Evolutionary conservation across 2,888 invertebrate species (phyloP).

Genomic region (Pseudococcus viburni): DNA sequence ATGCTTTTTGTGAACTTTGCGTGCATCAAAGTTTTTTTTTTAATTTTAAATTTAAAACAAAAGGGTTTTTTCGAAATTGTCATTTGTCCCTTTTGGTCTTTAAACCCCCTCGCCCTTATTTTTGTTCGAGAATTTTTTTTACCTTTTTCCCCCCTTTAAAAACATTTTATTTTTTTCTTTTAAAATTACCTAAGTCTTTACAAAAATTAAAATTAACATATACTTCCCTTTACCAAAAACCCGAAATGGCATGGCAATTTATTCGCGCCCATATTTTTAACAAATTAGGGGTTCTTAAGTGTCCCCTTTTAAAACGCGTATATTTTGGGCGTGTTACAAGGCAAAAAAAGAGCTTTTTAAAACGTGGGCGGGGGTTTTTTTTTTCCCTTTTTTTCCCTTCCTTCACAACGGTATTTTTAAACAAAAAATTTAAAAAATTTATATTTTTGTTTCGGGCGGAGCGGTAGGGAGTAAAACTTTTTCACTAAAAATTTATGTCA

Average conservation of each 20-base stretch:
- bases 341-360: neutral
- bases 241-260: neutral
- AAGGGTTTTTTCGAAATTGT: slow-evolving; percentile 22
- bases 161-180: neutral
- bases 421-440: slow-evolving; percentile 21
- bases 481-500: neutral
- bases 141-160: neutral
- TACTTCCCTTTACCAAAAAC: neutral
- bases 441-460: neutral
- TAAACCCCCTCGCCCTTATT: neutral
- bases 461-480: neutral
- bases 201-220: neutral
- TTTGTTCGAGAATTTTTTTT: slow-evolving; percentile 12
- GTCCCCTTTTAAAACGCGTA: neutral
- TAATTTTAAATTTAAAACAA: slow-evolving; percentile 45
- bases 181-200: neutral
- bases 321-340: neutral
- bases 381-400: neutral
- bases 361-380: neutral
- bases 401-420: slow-evolving; percentile 19
- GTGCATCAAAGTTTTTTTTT: slow-evolving; percentile 44
- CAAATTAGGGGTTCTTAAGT: neutral
- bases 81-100: neutral
- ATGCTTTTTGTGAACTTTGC: slow-evolving; percentile 59
- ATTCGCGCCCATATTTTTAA: neutral